These are phyloP conservation scores for Mastomys coucha DNA, from an alignment of 2,113 vertebrate genomes.

Conservation along the genomic window DNA sequence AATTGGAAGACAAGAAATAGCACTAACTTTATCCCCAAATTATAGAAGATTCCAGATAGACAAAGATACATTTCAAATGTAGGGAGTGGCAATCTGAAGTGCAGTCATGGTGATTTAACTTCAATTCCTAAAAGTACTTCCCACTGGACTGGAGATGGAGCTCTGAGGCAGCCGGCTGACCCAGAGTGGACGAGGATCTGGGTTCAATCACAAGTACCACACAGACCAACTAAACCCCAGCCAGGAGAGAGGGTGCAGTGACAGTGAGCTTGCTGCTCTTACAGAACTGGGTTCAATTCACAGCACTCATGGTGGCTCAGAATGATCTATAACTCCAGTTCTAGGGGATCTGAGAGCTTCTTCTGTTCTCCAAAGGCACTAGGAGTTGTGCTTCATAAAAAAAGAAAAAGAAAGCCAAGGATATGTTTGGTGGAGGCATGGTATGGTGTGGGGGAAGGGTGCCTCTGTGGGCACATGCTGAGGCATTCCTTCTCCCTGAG, in stretches of 20 bases:
- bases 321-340: neutral
- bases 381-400: no score
- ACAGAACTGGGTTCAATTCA: neutral
- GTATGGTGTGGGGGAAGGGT: no score
- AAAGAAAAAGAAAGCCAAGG: no score
- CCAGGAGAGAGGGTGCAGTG: no score
- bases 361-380: neutral
- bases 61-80: neutral
- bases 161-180: neutral
- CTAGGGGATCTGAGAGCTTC: neutral
- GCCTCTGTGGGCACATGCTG: no score
- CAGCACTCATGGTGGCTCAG: neutral
- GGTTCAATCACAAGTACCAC: no score
- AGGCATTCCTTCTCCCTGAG: no score
- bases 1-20: neutral
- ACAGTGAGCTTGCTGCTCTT: neutral
- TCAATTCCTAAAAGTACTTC: neutral
- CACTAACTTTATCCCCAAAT: neutral
- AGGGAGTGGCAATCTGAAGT: neutral
- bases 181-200: neutral
- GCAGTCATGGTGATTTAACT: neutral
- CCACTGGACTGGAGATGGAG: neutral
- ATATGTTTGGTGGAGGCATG: no score
- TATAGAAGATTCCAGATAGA: neutral
- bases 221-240: neutral